Percentiles rank a stretch among this genome's conserved stretches.
These are phyloP conservation scores for Onychomys leucogaster DNA, from an alignment of 2,797 vertebrate species.

Conservation along the genomic window DNA sequence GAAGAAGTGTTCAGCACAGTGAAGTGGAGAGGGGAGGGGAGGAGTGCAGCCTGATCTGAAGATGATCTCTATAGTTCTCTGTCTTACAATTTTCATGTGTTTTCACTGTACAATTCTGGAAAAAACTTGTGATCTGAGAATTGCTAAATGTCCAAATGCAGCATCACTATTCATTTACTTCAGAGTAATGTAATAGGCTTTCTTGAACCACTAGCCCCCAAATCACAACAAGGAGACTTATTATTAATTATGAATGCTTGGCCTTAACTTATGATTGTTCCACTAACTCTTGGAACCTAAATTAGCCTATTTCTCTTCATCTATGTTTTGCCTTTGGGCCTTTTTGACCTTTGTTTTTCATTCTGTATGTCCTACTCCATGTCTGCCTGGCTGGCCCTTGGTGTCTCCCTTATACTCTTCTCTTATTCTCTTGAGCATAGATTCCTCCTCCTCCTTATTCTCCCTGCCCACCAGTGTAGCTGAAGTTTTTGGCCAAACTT, in stretches of 20 bases:
- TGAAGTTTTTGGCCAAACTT: too few species aligned
- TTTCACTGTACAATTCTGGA: background rate
- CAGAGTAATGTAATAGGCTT: background rate
- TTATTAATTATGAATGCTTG: background rate
- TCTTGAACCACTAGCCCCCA: background rate
- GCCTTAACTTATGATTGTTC: background rate
- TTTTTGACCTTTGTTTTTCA: background rate
- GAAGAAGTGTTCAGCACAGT: background rate
- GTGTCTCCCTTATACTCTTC: background rate
- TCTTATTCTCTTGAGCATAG: too few species aligned
- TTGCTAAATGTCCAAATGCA: background rate
- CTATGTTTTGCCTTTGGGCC: background rate
- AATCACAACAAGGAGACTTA: background rate
- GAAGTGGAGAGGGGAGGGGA: too few species aligned
- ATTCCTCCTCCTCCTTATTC: background rate
- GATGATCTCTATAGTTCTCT: background rate
- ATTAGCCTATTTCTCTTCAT: background rate
- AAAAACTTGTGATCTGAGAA: background rate
- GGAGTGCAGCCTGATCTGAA: background rate
- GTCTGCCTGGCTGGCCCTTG: background rate
- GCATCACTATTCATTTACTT: constrained; percentile 13
- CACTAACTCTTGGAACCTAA: background rate
- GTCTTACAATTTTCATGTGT: background rate
- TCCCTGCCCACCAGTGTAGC: background rate
- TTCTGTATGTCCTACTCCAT: background rate